Conservation (phyloP, 2,797 vertebrate genomes). For the Craterocephalus amniculus region DNA sequence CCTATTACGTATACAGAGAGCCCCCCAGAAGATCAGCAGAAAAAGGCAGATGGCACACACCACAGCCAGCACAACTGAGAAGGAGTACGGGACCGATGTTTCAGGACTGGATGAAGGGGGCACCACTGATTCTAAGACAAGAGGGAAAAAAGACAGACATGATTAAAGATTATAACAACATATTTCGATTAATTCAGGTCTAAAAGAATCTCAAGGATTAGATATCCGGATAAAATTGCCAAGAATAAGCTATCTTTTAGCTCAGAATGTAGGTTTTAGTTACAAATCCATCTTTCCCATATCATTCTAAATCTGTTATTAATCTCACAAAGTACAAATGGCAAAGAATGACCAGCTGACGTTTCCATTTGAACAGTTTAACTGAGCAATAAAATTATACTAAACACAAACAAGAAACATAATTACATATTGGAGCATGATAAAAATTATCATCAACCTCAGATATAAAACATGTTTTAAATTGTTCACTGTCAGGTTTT, state of each 20-base stretch:
- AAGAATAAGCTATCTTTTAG: neutral
- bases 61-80: constrained; percentile 84
- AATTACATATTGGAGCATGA: neutral
- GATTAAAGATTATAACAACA: neutral
- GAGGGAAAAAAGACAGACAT: constrained; percentile 8
- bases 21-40: constrained; percentile 82
- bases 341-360: neutral
- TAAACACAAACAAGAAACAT: neutral
- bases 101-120: constrained; percentile 86
- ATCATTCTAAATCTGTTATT: neutral
- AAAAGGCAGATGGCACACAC: constrained; percentile 83
- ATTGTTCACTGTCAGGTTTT: neutral
- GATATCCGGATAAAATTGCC: neutral
- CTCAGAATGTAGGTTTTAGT: neutral
- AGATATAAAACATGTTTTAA: neutral
- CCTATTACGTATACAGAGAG: constrained; percentile 82
- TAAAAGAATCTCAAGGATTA: neutral
- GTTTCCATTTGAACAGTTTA: neutral
- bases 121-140: constrained; percentile 66
- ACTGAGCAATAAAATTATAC: neutral
- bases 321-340: neutral
- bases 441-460: neutral
- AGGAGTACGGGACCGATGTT: constrained; percentile 72
- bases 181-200: neutral
- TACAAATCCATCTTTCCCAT: neutral